phyloP scores from a whole-genome alignment of 2,797 vertebrate genomes.

The Siniperca undulata region DNA sequence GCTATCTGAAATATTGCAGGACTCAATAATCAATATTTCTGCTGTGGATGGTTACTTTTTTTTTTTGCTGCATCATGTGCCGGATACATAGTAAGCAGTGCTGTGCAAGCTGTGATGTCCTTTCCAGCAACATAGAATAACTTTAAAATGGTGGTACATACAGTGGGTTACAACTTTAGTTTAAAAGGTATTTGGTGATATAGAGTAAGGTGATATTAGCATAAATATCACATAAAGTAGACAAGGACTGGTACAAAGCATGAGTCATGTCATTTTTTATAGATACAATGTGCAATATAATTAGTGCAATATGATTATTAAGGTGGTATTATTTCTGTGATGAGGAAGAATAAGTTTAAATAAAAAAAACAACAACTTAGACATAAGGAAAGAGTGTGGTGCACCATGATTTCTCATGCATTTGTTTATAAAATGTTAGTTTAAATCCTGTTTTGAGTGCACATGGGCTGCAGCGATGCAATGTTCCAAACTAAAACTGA shows the following conservation, averaged over 20 bases:
- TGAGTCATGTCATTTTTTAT: background rate
- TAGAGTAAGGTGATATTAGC: background rate
- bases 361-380: background rate
- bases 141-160: background rate
- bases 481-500: background rate
- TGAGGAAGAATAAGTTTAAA: background rate
- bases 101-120: background rate
- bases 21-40: conserved; percentile 37
- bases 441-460: background rate
- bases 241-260: background rate
- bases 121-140: background rate
- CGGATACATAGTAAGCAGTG: background rate
- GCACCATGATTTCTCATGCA: background rate
- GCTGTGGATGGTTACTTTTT: conserved; percentile 7
- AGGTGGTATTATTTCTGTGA: background rate
- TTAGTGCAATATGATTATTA: background rate
- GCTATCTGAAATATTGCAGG: conserved; percentile 12
- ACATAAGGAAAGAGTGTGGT: background rate
- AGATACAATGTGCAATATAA: background rate
- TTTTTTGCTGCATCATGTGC: background rate
- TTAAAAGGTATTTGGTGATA: background rate
- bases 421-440: background rate
- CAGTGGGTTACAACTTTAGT: background rate
- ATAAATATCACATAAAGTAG: background rate
- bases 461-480: background rate